Conservation (phyloP, 2,888 invertebrate species). For the Epirrhoe alternata region DNA sequence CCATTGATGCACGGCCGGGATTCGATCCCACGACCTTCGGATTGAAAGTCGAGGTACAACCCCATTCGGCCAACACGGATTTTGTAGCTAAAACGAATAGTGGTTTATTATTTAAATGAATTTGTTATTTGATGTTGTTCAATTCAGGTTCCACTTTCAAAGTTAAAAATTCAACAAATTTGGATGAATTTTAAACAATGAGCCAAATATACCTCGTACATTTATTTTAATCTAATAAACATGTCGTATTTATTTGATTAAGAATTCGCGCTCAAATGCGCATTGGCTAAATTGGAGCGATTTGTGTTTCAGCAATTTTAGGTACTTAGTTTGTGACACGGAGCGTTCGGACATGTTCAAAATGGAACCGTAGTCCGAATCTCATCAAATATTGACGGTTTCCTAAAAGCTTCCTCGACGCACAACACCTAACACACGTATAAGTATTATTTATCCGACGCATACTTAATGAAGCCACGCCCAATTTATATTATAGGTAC, state of each 20-base stretch:
- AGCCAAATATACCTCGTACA: too few species aligned
- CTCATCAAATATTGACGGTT: slow-evolving; percentile 79
- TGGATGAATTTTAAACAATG: too few species aligned
- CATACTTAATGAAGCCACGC: slow-evolving; percentile 62
- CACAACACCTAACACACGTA: slow-evolving; percentile 49
- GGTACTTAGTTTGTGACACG: slow-evolving; percentile 16
- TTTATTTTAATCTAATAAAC: too few species aligned
- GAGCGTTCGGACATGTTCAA: slow-evolving; percentile 49
- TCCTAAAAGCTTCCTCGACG: slow-evolving; percentile 66
- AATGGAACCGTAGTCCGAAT: slow-evolving; percentile 63
- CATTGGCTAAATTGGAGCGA: neutral
- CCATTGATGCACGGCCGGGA: too few species aligned
- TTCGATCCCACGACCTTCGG: too few species aligned
- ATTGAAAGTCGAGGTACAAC: too few species aligned
- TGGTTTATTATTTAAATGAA: too few species aligned
- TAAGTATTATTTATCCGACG: slow-evolving; percentile 57
- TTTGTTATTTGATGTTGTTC: too few species aligned
- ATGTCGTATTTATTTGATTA: neutral
- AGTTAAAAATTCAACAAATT: too few species aligned
- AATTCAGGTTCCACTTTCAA: too few species aligned
- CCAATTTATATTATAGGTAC: slow-evolving; percentile 36
- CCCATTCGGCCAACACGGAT: too few species aligned
- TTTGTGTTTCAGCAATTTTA: slow-evolving; percentile 14
- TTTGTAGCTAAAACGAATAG: too few species aligned
- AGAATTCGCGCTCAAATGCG: neutral